These are phyloP conservation scores for Clunio marinus DNA, from an alignment of 2,888 invertebrate genomes.

Conservation along the genomic window DNA sequence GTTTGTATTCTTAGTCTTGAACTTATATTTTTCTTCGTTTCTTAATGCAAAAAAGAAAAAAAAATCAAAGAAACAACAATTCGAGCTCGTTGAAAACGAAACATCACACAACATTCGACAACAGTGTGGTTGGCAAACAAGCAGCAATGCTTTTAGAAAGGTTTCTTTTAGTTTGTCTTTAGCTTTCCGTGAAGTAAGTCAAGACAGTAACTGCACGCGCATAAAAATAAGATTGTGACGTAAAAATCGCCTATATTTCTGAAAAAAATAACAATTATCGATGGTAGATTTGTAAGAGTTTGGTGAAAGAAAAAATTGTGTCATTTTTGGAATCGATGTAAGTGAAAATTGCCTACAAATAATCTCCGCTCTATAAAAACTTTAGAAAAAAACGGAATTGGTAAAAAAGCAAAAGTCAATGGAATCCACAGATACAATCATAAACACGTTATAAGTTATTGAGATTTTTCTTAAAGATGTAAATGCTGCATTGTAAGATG, in stretches of 20 bases:
- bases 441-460: constrained; percentile 12
- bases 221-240: no score
- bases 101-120: background rate
- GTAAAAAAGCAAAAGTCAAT: constrained; percentile 6
- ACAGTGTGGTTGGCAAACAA: background rate
- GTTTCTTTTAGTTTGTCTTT: constrained; percentile 15
- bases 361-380: background rate
- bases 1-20: background rate
- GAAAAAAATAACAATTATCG: constrained; percentile 11
- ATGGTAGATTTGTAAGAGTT: constrained; percentile 13
- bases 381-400: background rate
- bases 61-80: background rate
- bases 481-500: constrained; percentile 21
- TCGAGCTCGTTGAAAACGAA: background rate
- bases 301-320: constrained; percentile 11
- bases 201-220: background rate
- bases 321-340: constrained; percentile 3
- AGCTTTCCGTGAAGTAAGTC: background rate
- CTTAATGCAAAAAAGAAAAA: no score
- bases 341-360: background rate
- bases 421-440: constrained; percentile 25
- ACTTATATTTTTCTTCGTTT: background rate
- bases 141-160: constrained; percentile 24
- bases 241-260: background rate
- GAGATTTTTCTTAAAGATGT: constrained; percentile 2